phyloP scores from a whole-genome alignment of 64 coral and sea anemone genomes.

The Hydrozoanthus tunicans region DNA sequence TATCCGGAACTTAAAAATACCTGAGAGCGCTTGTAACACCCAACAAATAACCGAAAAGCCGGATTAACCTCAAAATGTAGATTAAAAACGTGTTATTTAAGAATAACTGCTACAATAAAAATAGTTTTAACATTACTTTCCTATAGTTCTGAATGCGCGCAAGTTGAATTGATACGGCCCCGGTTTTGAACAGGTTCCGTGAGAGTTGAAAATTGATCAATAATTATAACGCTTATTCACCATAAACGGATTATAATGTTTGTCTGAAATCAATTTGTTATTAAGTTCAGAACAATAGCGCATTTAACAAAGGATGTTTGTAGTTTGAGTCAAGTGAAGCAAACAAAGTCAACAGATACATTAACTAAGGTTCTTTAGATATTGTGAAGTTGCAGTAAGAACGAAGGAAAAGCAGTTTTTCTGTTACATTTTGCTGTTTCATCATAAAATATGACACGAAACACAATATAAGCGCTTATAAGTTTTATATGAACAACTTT shows the following conservation, averaged over 20 bases:
- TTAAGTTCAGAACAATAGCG: neutral
- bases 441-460: too few species aligned
- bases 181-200: too few species aligned
- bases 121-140: neutral
- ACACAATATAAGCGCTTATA: too few species aligned
- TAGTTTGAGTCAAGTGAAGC: neutral
- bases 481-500: too few species aligned
- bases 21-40: neutral
- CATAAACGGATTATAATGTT: conserved; percentile 12
- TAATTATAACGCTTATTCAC: too few species aligned
- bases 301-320: conserved; percentile 18
- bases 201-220: too few species aligned
- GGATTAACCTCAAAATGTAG: neutral
- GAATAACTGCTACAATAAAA: too few species aligned
- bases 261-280: neutral
- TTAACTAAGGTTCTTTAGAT: neutral
- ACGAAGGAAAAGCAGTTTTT: neutral
- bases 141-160: neutral
- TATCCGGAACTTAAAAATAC: neutral
- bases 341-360: neutral
- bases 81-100: neutral
- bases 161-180: neutral
- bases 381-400: neutral
- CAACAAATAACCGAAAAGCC: neutral
- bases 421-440: too few species aligned